These are phyloP conservation scores for Ypsolopha scabrella DNA, from an alignment of 2,888 invertebrate species.

Conservation along the genomic window DNA sequence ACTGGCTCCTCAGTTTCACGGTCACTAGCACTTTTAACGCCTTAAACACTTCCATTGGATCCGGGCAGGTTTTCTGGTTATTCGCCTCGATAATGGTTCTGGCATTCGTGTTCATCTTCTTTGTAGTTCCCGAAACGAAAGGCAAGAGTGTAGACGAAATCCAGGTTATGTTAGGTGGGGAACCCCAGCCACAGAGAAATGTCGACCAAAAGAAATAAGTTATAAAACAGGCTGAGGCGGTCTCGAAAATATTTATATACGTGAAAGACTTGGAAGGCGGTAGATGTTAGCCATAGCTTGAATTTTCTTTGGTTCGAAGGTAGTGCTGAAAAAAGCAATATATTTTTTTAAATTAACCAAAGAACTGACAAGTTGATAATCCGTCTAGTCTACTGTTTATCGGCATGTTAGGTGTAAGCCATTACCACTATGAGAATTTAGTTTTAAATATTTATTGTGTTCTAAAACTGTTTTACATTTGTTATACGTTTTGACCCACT, in stretches of 20 bases:
- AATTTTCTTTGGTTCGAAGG: not conserved
- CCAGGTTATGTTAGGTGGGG: slow-evolving; percentile 58
- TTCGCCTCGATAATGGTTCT: slow-evolving; percentile 76
- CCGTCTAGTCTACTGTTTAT: slow-evolving; percentile 1
- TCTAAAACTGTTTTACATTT: too few relatives aligned
- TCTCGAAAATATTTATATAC: slow-evolving; percentile 21
- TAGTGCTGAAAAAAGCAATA: slow-evolving; percentile 1
- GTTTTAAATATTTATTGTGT: too few relatives aligned
- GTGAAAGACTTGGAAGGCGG: not conserved
- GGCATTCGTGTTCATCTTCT: slow-evolving; percentile 76
- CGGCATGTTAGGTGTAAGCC: not conserved
- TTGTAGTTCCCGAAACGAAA: slow-evolving; percentile 76
- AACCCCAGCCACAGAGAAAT: slow-evolving; percentile 18
- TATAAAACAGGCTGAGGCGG: slow-evolving; percentile 36
- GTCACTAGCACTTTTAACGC: slow-evolving; percentile 80
- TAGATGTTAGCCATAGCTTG: not conserved
- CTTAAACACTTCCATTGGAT: slow-evolving; percentile 66
- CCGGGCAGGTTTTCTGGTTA: slow-evolving; percentile 79
- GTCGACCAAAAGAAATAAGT: slow-evolving; percentile 5
- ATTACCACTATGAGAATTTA: too few relatives aligned
- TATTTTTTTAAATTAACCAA: not conserved
- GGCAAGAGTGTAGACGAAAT: slow-evolving; percentile 79
- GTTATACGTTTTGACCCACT: too few relatives aligned
- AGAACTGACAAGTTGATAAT: slow-evolving; percentile 1
- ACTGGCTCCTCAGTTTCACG: slow-evolving; percentile 85